Evolutionary conservation across 2,888 invertebrate genomes (phyloP).

Genomic region (Brenthis daphne): DNA sequence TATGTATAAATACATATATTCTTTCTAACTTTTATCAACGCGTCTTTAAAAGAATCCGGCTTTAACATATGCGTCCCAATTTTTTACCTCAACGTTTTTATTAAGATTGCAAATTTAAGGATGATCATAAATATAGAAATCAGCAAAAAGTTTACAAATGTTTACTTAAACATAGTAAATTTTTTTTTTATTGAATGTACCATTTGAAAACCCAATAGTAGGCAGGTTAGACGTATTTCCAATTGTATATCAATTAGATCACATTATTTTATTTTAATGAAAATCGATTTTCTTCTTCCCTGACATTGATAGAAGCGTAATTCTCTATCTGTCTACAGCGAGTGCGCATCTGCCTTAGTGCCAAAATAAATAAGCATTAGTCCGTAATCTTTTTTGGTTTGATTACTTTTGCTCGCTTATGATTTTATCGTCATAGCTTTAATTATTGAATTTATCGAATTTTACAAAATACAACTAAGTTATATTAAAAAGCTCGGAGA

Average conservation of each 20-base stretch:
- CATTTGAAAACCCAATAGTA: not conserved
- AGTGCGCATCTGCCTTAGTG: conserved; percentile 64
- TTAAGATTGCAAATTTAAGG: conserved; percentile 26
- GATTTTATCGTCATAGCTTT: not conserved
- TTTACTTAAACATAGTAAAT: not conserved
- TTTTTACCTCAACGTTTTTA: conserved; percentile 34
- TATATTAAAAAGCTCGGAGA: not conserved
- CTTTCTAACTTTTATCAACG: conserved; percentile 41
- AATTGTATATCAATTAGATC: not conserved
- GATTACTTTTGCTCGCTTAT: conserved; percentile 26
- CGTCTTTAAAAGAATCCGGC: conserved; percentile 46
- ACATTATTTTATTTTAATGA: too few species aligned
- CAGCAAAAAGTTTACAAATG: conserved; percentile 12
- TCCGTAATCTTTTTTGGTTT: conserved; percentile 41
- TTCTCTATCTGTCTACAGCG: conserved; percentile 72
- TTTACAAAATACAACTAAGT: not conserved
- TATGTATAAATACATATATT: conserved; percentile 39
- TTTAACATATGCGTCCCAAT: conserved; percentile 38
- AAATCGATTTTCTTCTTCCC: conserved; percentile 40
- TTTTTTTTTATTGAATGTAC: not conserved
- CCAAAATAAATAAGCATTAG: conserved; percentile 76
- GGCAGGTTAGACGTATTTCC: not conserved
- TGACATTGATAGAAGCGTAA: conserved; percentile 64
- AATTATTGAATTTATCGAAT: not conserved
- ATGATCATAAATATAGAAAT: conserved; percentile 3